Conservation (phyloP, 2,113 vertebrate species). For the Tichodroma muraria region DNA sequence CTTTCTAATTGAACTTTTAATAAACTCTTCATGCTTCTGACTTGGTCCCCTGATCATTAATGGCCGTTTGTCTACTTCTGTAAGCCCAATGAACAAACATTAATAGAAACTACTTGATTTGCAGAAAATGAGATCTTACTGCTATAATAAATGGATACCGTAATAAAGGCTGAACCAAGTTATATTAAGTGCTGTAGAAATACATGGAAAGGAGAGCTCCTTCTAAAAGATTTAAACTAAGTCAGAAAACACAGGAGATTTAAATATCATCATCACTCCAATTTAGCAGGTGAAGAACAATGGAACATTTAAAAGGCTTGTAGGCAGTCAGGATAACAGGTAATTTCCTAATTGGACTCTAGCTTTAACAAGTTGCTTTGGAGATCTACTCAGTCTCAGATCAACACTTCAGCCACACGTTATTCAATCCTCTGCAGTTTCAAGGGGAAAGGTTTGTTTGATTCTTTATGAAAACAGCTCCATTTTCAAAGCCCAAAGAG, state of each 20-base stretch:
- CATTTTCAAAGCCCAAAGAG: background rate
- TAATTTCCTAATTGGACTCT: background rate
- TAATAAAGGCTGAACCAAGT: background rate
- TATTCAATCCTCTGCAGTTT: background rate
- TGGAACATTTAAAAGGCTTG: background rate
- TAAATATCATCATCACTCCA: background rate
- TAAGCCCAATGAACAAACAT: background rate
- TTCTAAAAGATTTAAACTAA: background rate
- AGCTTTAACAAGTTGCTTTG: background rate
- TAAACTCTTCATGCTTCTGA: background rate
- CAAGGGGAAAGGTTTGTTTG: background rate
- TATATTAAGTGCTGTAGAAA: background rate
- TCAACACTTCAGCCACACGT: background rate
- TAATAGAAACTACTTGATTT: background rate
- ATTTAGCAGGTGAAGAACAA: background rate
- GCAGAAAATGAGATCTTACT: background rate
- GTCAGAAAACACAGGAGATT: background rate
- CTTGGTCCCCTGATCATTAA: background rate
- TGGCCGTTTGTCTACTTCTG: background rate
- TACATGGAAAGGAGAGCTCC: background rate
- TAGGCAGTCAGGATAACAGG: background rate
- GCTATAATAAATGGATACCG: background rate
- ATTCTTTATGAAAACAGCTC: background rate
- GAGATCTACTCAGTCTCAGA: background rate
- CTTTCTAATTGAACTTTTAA: background rate